Conservation (phyloP, 2,797 vertebrate genomes). For the Bryconaethiops microstoma region DNA sequence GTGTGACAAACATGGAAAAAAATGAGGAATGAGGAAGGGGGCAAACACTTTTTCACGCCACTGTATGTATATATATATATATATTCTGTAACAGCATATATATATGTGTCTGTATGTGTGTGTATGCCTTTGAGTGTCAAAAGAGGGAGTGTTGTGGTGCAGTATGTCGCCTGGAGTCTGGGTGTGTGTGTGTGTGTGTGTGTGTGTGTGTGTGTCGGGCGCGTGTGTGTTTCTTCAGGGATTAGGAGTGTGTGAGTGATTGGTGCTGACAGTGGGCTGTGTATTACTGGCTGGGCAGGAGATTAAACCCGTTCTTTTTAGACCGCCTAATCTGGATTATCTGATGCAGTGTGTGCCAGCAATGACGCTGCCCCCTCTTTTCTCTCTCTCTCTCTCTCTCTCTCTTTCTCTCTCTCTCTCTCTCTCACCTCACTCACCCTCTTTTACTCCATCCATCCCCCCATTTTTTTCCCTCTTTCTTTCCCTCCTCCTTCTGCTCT, state of each 20-base stretch:
- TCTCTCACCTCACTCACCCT: constrained; percentile 20
- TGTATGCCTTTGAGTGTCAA: constrained; percentile 25
- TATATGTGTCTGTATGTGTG: constrained; percentile 10
- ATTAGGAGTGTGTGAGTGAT: constrained; percentile 74
- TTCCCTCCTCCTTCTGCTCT: not conserved
- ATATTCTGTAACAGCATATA: not conserved
- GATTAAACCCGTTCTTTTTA: constrained; percentile 83
- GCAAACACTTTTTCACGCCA: too few species aligned
- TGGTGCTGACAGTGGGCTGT: constrained; percentile 80
- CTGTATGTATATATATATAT: not conserved
- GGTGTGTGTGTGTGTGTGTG: constrained; percentile 15
- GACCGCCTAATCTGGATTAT: constrained; percentile 85
- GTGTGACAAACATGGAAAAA: too few species aligned
- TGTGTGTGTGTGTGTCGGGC: constrained; percentile 40
- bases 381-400: constrained; percentile 39
- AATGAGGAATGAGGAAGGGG: too few species aligned
- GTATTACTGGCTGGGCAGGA: constrained; percentile 78
- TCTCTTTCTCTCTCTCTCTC: constrained; percentile 42
- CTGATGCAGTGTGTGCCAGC: constrained; percentile 70
- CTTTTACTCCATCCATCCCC: not conserved
- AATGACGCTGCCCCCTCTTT: constrained; percentile 11
- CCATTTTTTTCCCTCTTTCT: not conserved
- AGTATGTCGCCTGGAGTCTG: constrained; percentile 9
- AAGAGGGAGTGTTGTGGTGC: not conserved
- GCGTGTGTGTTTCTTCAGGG: constrained; percentile 54